Conservation (phyloP, 2,113 vertebrate species). For the Ascaphus truei region DNA sequence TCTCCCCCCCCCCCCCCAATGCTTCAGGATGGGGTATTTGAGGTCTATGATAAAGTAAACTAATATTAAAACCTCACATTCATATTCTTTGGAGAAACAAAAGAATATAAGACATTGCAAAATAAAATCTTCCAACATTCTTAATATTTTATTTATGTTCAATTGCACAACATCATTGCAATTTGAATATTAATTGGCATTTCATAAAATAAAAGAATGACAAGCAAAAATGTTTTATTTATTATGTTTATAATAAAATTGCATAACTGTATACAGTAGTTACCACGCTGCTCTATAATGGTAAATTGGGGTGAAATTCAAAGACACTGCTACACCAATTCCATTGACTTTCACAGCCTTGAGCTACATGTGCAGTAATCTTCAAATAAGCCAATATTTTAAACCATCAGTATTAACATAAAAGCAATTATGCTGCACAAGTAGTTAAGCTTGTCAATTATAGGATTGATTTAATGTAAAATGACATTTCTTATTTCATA, state of each 20-base stretch:
- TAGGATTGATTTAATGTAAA: background rate
- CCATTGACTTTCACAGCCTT: background rate
- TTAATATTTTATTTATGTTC: too few species aligned
- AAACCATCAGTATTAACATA: background rate
- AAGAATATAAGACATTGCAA: too few species aligned
- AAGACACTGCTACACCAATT: background rate
- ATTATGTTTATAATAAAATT: background rate
- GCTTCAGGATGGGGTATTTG: too few species aligned
- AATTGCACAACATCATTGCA: too few species aligned
- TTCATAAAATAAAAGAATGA: too few species aligned
- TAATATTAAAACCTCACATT: too few species aligned
- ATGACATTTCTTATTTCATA: background rate
- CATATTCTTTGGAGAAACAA: too few species aligned
- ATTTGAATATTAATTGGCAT: too few species aligned
- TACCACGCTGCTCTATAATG: background rate
- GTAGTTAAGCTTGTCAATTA: background rate
- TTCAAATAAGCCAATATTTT: background rate
- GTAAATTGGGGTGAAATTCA: background rate
- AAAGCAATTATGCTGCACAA: conserved; percentile 3
- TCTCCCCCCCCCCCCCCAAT: too few species aligned
- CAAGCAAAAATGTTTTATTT: background rate
- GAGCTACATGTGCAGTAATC: background rate
- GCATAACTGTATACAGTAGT: background rate
- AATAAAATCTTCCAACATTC: too few species aligned
- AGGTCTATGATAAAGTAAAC: too few species aligned